Conservation (phyloP, 2,797 vertebrate species). For the Margarornis squamiger region DNA sequence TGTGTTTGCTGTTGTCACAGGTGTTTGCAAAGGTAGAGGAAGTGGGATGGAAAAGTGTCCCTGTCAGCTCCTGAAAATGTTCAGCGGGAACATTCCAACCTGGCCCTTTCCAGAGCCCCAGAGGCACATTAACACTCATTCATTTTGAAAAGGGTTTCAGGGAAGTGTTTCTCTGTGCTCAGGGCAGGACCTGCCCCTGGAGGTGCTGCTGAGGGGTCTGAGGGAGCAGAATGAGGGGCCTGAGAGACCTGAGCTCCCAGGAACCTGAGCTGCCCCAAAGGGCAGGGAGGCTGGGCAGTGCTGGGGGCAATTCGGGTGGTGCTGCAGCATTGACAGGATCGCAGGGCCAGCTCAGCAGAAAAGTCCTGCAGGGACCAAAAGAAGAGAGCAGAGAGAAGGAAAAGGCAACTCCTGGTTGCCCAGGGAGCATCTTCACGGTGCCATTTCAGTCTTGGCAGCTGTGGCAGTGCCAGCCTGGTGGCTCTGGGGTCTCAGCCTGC, state of each 20-base stretch:
- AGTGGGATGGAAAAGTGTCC: background rate
- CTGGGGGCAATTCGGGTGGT: rapidly evolving
- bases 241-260: background rate
- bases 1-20: background rate
- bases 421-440: background rate
- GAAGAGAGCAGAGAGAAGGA: background rate
- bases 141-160: background rate
- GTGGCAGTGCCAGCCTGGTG: too few species aligned
- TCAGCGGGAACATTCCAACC: background rate
- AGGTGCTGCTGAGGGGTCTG: background rate
- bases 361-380: background rate
- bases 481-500: too few species aligned
- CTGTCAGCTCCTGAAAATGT: background rate
- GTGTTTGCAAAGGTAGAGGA: background rate
- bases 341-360: background rate
- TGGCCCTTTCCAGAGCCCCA: background rate
- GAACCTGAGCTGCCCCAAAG: background rate
- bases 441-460: rapidly evolving
- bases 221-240: background rate
- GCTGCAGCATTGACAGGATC: background rate
- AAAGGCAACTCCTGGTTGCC: background rate
- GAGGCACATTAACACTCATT: background rate
- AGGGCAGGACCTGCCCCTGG: background rate
- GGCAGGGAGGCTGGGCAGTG: background rate
- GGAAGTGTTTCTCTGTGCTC: background rate